Percentiles rank a stretch among this genome's conserved stretches.
Evolutionary conservation across 2,888 invertebrate species (phyloP).

Genomic region (Tinea semifulvella): DNA sequence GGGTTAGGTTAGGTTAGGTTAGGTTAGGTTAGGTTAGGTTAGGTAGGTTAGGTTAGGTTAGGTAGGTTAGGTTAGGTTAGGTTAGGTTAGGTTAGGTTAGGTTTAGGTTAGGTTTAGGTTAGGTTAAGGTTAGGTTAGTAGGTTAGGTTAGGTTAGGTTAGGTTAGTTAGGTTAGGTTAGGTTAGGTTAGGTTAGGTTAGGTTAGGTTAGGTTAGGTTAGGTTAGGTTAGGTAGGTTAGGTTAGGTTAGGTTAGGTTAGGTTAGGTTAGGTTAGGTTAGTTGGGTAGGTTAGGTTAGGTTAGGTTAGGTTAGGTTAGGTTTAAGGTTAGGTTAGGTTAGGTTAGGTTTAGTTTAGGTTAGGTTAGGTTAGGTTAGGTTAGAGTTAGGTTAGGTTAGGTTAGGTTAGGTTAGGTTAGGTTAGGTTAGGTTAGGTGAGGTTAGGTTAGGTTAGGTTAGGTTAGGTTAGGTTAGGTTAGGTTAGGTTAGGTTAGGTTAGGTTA

Average conservation of each 20-base stretch:
- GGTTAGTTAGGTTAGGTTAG: constrained; percentile 13
- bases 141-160: constrained; percentile 10
- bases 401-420: background rate
- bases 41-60: constrained; percentile 19
- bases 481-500: too few species aligned
- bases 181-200: constrained; percentile 19
- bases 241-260: constrained; percentile 21
- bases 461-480: too few species aligned
- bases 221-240: constrained; percentile 13
- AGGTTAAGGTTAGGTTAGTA: constrained; percentile 15
- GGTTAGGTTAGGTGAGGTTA: too few species aligned
- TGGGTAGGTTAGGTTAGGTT: constrained; percentile 23
- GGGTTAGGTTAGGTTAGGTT: constrained; percentile 23
- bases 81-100: constrained; percentile 16
- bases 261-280: constrained; percentile 23
- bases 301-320: constrained; percentile 20
- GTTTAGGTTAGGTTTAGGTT: constrained; percentile 16
- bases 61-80: constrained; percentile 13
- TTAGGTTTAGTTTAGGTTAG: constrained; percentile 24
- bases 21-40: constrained; percentile 23
- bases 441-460: too few species aligned
- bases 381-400: constrained; percentile 21
- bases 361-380: constrained; percentile 24
- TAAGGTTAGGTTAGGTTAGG: constrained; percentile 21
- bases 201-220: constrained; percentile 20